These are phyloP conservation scores for Halisarca cf. caerulea DNA, from an alignment of 37 sponge, comb jelly and placozoan genomes.

Conservation along the genomic window DNA sequence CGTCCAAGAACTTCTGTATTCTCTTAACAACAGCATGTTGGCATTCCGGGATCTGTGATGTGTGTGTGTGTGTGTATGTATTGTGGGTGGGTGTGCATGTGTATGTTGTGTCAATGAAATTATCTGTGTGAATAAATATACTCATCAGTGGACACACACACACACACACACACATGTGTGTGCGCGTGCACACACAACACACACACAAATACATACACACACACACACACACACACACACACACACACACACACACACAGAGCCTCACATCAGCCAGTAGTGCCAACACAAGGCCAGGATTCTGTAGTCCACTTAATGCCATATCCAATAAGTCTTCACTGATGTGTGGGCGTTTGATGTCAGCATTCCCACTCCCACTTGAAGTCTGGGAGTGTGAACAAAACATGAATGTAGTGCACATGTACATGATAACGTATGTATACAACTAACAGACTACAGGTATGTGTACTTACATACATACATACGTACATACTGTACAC, in stretches of 20 bases:
- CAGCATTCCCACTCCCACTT: not conserved
- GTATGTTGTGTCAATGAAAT: too few species aligned
- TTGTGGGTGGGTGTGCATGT: too few species aligned
- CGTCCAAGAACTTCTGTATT: not conserved
- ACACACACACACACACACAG: not conserved
- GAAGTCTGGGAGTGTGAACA: not conserved
- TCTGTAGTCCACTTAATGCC: constrained; percentile 28
- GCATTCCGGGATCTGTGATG: constrained; percentile 1
- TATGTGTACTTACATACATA: constrained; percentile 8
- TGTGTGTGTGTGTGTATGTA: not conserved
- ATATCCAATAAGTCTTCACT: not conserved
- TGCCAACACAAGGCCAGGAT: constrained; percentile 48
- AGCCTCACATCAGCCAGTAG: constrained; percentile 48
- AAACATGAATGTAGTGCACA: constrained; percentile 2
- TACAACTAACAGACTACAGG: not conserved
- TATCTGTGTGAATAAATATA: too few species aligned
- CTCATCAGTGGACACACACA: too few species aligned
- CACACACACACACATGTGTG: too few species aligned
- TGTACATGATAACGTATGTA: not conserved
- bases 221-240: not conserved
- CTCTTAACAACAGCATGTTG: not conserved
- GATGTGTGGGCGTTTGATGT: not conserved
- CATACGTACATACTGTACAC: not conserved
- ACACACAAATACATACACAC: too few species aligned
- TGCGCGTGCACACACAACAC: too few species aligned